Evolutionary conservation across 1,140 invertebrate species (phyloP).

Genomic region (Medauroidea extradentata): DNA sequence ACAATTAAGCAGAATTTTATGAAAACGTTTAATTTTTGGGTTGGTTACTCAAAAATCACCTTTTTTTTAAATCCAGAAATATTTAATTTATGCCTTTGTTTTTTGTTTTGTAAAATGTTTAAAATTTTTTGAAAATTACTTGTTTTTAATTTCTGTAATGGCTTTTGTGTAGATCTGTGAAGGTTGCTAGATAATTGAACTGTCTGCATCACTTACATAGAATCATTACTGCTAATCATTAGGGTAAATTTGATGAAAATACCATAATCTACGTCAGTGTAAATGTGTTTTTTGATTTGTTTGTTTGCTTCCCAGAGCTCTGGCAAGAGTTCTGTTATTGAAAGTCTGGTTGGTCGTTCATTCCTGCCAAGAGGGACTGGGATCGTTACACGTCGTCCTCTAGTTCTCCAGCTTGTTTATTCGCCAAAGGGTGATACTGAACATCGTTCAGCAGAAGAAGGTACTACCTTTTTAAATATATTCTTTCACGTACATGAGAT

Average conservation of each 20-base stretch:
- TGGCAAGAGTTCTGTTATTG: conserved; percentile 98
- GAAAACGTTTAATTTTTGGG: too few species aligned
- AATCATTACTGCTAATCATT: not conserved
- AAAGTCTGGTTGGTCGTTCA: conserved; percentile 95
- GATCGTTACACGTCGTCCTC: conserved; percentile 93
- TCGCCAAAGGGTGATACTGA: conserved; percentile 84
- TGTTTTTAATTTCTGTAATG: too few species aligned
- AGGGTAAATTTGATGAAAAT: not conserved
- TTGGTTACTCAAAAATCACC: too few species aligned
- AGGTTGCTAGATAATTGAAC: too few species aligned
- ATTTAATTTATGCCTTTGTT: too few species aligned
- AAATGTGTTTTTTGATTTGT: not conserved
- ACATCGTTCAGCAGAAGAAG: conserved; percentile 77
- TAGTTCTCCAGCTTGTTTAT: conserved; percentile 80
- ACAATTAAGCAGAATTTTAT: too few species aligned
- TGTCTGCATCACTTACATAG: too few species aligned
- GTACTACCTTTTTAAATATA: conserved; percentile 51
- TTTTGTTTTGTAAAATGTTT: too few species aligned
- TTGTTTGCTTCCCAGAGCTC: conserved; percentile 74
- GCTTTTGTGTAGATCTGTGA: too few species aligned
- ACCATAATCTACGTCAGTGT: not conserved
- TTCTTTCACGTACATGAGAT: not conserved
- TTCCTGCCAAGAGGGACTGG: conserved; percentile 96
- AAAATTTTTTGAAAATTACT: too few species aligned
- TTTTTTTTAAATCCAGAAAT: too few species aligned